Evolutionary conservation across 2,888 invertebrate species (phyloP), one percentile per base, ranked within the genome.

Genomic region (Agonopterix heracliana): DNA sequence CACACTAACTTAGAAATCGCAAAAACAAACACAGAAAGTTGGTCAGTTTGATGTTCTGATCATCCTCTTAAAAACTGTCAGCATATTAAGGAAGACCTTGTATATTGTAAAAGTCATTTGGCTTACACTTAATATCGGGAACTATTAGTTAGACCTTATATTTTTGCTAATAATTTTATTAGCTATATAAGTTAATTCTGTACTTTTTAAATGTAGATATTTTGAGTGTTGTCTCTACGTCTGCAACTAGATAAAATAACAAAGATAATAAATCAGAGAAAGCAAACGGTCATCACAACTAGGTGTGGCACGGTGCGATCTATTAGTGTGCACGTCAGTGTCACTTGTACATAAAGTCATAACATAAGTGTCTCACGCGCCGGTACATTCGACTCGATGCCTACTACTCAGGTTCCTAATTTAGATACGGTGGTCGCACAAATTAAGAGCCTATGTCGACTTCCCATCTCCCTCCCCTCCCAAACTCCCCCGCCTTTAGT

Each of bases 221-320:
- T 47, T 45, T 45, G 62, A 69, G 78, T 80, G 78, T 84, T 84
- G 83, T 83, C 82, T 75, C 63, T 75, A 69, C 70, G 77, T 51
- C 57, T 54, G 53, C 54, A 54, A 10, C 17, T 44, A 48, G 36
- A 51, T 44, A 26, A 26, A 26, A 7, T 26, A 26, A 36, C 42
- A 49, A 46, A 69, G 75, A 77, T 80, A 79, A 79, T 79, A 74
- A 79, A 78, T 69, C 63, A 41, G 77, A 81, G 66, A 64, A 79
- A 78, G 78, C 78, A 79, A 82, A 78, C 74, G 69, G 73, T 83
- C 87, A 88, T 86, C 87, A 87, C 88, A 86, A 84, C 81, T 82
- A 73, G 71, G 78, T 79, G 83, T 83, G 84, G 79, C 84, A 81
- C 81, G 74, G 78, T 78, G 81, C 81, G 71, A 66, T 68, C 63